Base-by-base conservation (phyloP, 53 echinoderm and acorn worm species). In the Antedon mediterranea region DNA sequence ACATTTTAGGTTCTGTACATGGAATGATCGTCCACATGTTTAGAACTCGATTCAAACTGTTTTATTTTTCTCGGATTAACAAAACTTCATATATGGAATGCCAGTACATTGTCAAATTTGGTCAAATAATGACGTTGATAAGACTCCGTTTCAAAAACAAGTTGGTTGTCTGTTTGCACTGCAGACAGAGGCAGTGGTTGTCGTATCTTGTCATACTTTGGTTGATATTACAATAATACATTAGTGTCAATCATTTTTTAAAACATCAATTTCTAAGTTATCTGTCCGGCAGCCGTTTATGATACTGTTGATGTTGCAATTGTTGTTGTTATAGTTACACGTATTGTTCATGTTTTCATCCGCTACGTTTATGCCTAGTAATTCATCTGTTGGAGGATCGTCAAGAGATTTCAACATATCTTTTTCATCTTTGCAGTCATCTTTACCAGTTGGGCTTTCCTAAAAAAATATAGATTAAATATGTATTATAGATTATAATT, bases 381-480 rank as follows among this genome's bases (percentile, higher is more conserved):
- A 57, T 57, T 57, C 57, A 23, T 57, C 57, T 57, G 57, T 57
- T 57, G 57, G 57, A 57, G 57, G 57, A 23, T 57, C 57, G 26
- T 57, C 57, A 8, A 57, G 23, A 3, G 57, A 57, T 57, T 57
- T 57, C 2, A 57, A 18, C 20, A 57, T 57, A 18, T 78, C 78
- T 30, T 30, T 41, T 15, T 78, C 78, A 11, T 86, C 81, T 57
- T 86, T 82, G 74, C 81, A 81, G 0, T 86, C 86, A 9, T 81
- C 78, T 77, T 86, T 86, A 9, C 86, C 86, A 73, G 73, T 81
- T 70, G 86, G 86, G 15, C 81, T 78, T 44, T 86, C 86, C 86
- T 86, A 71, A 33, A 18, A 43, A 43, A 37, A 37, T 37, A 37
- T 6, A 6, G 11, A 11, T 37, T 37, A 37, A 11, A 37, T n/a